These are phyloP conservation scores for Notospermus geniculatus DNA, from an alignment of 1,140 invertebrate species.

Conservation along the genomic window DNA sequence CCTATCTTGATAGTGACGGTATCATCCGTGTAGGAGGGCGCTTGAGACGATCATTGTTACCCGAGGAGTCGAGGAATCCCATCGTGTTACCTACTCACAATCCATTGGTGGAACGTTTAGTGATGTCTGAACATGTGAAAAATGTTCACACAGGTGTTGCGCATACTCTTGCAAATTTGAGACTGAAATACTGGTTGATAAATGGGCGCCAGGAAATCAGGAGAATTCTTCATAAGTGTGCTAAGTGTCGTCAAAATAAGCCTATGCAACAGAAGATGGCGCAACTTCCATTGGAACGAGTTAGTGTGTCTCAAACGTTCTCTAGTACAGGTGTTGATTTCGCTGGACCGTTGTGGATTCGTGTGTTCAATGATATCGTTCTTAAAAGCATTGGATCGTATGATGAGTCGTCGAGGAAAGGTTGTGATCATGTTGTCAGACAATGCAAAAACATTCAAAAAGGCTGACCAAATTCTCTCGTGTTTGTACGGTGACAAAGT, in stretches of 20 bases:
- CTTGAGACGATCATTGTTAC: background rate
- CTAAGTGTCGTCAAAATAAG: background rate
- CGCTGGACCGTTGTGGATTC: background rate
- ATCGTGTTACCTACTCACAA: background rate
- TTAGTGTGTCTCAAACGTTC: background rate
- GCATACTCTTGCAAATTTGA: background rate
- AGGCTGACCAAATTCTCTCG: background rate
- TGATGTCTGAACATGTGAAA: background rate
- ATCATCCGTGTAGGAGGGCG: background rate
- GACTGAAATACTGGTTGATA: background rate
- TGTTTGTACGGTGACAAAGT: background rate
- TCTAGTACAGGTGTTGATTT: background rate
- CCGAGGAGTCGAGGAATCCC: background rate
- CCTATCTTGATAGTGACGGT: background rate
- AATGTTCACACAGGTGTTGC: background rate
- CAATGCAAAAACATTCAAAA: slow-evolving; percentile 8
- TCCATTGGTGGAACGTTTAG: background rate
- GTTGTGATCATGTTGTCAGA: background rate
- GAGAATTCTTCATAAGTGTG: background rate
- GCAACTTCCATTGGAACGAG: background rate
- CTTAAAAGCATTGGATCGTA: background rate
- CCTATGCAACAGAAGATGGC: background rate
- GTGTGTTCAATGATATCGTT: background rate
- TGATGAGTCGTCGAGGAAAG: slow-evolving; percentile 2
- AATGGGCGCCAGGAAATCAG: background rate